Conservation (phyloP, 2,888 invertebrate species). For the Cepaea hortensis region DNA sequence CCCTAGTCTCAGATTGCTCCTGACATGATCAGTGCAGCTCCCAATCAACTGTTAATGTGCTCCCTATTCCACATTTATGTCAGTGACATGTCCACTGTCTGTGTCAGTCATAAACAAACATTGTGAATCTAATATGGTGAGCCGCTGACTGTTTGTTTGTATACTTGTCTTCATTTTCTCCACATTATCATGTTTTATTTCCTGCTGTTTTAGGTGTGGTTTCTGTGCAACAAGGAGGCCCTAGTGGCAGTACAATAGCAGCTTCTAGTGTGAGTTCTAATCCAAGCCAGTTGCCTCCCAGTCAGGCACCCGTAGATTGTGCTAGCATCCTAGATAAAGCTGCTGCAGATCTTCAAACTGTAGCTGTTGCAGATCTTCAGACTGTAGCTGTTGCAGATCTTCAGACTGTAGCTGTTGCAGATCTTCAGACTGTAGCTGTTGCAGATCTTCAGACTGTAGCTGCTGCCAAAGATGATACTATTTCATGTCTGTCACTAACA, state of each 20-base stretch:
- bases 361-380: no score
- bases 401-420: slow-evolving; percentile 25
- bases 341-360: not conserved
- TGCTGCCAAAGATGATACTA: slow-evolving; percentile 49
- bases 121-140: no score
- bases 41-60: no score
- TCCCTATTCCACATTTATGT: no score
- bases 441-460: slow-evolving; percentile 41
- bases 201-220: not conserved
- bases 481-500: slow-evolving; percentile 39
- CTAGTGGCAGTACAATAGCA: not conserved
- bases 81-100: no score
- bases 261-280: no score
- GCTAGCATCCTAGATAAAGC: not conserved
- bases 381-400: slow-evolving; percentile 13
- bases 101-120: no score
- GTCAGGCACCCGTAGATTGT: slow-evolving; percentile 14
- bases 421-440: not conserved
- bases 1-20: no score
- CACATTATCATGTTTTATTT: not conserved
- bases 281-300: not conserved
- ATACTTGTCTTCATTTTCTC: no score
- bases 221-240: not conserved
- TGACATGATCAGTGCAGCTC: no score
- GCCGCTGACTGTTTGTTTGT: no score